Percentiles rank a stretch among this genome's conserved stretches.
Conservation (phyloP, 2,888 invertebrate species). For the Microctonus aethiopoides region DNA sequence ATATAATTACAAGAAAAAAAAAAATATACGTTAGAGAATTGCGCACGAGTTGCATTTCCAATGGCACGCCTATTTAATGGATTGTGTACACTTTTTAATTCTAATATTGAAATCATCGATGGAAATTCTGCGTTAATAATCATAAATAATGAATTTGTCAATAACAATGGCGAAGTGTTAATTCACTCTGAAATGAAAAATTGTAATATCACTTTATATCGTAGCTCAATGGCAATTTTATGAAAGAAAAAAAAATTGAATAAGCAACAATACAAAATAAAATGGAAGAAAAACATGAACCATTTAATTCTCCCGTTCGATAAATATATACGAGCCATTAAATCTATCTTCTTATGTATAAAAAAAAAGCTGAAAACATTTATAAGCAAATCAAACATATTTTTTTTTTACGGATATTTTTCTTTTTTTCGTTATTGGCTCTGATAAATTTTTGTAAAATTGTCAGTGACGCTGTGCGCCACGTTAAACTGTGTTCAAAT, state of each 20-base stretch:
- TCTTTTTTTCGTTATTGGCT: not conserved
- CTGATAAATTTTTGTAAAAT: slow-evolving; percentile 51
- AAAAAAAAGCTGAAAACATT: not conserved
- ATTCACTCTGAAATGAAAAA: slow-evolving; percentile 2
- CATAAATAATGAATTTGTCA: slow-evolving; percentile 42
- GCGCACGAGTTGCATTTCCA: slow-evolving; percentile 62
- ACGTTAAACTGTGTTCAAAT: slow-evolving; percentile 67
- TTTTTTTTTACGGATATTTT: too few species aligned
- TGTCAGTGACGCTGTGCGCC: slow-evolving; percentile 60
- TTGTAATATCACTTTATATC: slow-evolving; percentile 52
- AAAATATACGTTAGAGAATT: not conserved
- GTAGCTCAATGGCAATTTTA: slow-evolving; percentile 60
- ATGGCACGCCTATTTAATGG: slow-evolving; percentile 54
- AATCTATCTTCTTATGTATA: slow-evolving; percentile 11
- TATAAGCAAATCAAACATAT: not conserved
- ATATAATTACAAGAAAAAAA: not conserved
- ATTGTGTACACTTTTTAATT: slow-evolving; percentile 41
- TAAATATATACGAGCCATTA: slow-evolving; percentile 28
- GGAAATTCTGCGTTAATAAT: slow-evolving; percentile 43
- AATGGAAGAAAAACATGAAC: slow-evolving; percentile 11
- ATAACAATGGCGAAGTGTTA: slow-evolving; percentile 47
- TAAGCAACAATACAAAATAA: slow-evolving; percentile 22
- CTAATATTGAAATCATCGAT: slow-evolving; percentile 34
- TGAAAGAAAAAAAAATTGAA: slow-evolving; percentile 36
- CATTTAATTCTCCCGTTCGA: slow-evolving; percentile 38